Conservation (phyloP, 2,797 vertebrate genomes). For the Lycodopsis pacificus region DNA sequence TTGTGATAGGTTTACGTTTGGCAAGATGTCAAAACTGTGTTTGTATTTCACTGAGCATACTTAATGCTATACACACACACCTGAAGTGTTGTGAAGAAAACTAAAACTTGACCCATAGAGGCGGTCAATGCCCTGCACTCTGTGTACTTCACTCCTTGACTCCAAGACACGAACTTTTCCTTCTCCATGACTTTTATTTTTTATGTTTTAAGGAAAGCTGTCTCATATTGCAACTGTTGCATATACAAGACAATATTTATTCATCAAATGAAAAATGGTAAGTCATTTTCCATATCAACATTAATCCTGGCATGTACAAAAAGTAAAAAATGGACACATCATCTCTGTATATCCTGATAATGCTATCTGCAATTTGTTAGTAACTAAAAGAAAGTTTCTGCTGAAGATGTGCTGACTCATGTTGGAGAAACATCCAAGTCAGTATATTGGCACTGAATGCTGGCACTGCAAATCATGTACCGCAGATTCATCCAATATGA, state of each 20-base stretch:
- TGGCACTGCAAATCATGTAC: neutral
- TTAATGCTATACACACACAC: constrained; percentile 27
- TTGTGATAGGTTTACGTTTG: constrained; percentile 28
- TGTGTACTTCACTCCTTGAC: neutral
- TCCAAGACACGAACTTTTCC: neutral
- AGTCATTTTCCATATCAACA: no score
- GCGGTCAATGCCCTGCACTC: neutral
- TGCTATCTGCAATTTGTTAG: constrained; percentile 7
- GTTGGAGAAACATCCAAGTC: constrained; percentile 21
- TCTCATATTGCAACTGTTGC: neutral
- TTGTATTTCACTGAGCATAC: constrained; percentile 30
- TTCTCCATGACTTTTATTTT: neutral
- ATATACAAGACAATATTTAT: neutral
- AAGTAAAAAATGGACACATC: neutral
- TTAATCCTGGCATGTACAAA: neutral
- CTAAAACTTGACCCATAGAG: constrained; percentile 17
- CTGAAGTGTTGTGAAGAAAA: constrained; percentile 23
- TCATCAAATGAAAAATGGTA: constrained; percentile 4
- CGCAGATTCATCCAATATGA: constrained; percentile 25
- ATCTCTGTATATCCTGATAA: neutral
- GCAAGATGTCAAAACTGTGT: constrained; percentile 20
- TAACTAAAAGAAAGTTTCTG: neutral
- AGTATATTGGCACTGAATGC: constrained; percentile 4
- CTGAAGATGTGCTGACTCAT: constrained; percentile 36
- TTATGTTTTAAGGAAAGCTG: neutral